Base-by-base conservation (phyloP, 1,140 invertebrate species). In the Maconellicoccus hirsutus region DNA sequence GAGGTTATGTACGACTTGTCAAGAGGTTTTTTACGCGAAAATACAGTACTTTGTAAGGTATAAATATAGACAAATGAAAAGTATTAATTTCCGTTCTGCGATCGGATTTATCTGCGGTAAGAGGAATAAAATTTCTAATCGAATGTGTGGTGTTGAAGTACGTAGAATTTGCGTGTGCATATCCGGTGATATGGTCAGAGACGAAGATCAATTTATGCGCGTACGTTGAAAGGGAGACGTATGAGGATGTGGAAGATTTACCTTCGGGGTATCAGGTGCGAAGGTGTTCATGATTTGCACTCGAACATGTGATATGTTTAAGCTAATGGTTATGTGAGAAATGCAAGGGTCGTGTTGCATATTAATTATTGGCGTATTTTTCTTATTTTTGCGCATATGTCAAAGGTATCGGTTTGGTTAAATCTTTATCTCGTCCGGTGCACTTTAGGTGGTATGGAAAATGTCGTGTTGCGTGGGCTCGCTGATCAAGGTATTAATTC, bases 241-340 rank as follows among this genome's bases (percentile, higher is more conserved):
- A 2, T 16, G 42, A 4, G 42, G n/a, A 52, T 8, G 25, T 66
- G 22, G 61, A 66, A 66, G 22, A 25, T 66, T 66, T 66, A 66
- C 61, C 61, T 66, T 66, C 22, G 19, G 61, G 25, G 61, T 10
- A 66, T 66, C 61, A 66, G 61, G 61, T 66, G 61, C 61, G 61
- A 66, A 66, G 61, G 61, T 66, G 61, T 66, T 25, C 25, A 66
- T 19, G 25, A 26, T 66, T 66, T 66, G 25, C 61, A 25, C 61
- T 66, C 7, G 10, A 16, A 66, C 21, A 66, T 66, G 61, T 66
- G 61, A 66, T 23, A 16, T 66, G 21, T 26, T 16, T 66, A 16
- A 66, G 61, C 61, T 66, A 66, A 66, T 12, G 22, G 3, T 22
- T 66, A 16, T 66, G 19, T 25, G 61, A 10, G 61, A 66, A 66